A percentile compares a stretch with the other conserved stretches of the same genome.
Conservation (phyloP, 2,113 vertebrate species). For the Fulmarus glacialis region DNA sequence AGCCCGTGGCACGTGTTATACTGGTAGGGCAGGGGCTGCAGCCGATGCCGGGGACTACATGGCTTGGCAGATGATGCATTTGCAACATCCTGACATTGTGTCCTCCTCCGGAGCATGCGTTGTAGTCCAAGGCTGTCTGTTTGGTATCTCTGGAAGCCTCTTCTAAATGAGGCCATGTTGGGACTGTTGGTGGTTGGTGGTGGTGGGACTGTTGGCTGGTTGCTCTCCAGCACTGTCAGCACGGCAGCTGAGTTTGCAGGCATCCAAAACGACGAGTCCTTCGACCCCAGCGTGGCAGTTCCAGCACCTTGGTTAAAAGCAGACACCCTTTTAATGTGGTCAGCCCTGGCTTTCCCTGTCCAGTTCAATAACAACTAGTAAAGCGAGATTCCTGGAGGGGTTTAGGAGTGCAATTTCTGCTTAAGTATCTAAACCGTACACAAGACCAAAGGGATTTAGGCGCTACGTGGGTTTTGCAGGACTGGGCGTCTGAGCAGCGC, state of each 20-base stretch:
- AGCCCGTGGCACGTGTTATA: background rate
- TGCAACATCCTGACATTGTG: background rate
- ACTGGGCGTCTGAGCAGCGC: background rate
- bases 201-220: background rate
- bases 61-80: background rate
- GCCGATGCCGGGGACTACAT: rapidly evolving
- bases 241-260: background rate
- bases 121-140: background rate
- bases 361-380: background rate
- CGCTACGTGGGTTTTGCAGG: background rate
- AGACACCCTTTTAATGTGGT: background rate
- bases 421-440: background rate
- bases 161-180: background rate
- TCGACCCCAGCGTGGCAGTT: rapidly evolving
- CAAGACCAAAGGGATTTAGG: background rate
- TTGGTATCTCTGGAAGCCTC: background rate
- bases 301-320: background rate
- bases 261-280: background rate
- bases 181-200: background rate
- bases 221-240: background rate
- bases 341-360: background rate
- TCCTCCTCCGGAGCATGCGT: background rate
- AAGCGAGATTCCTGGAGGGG: background rate
- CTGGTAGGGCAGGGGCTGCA: background rate
- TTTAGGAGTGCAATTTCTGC: background rate